phyloP scores from a whole-genome alignment of 2,888 invertebrate species.

The Emmelina monodactyla region DNA sequence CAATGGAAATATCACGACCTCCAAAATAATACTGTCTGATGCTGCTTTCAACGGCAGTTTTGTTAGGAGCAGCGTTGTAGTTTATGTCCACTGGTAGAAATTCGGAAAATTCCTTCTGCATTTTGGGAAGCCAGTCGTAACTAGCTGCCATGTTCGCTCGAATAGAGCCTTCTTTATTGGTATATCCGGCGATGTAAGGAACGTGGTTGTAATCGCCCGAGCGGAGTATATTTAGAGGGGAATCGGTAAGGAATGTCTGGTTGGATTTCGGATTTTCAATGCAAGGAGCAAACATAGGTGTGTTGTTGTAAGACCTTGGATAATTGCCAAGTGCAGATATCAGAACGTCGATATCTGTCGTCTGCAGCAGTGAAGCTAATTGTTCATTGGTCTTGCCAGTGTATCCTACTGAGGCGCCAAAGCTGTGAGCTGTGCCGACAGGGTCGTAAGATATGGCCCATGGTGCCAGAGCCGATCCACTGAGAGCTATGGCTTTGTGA shows the following conservation, averaged over 20 bases:
- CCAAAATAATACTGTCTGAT: constrained; percentile 39
- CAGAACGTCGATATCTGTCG: constrained; percentile 27
- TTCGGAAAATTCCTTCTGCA: constrained; percentile 38
- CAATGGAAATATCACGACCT: constrained; percentile 26
- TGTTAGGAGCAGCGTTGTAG: constrained; percentile 23
- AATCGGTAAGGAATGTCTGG: constrained; percentile 31
- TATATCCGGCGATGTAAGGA: constrained; percentile 41
- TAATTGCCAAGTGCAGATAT: constrained; percentile 22
- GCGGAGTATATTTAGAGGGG: constrained; percentile 35
- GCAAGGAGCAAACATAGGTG: constrained; percentile 47
- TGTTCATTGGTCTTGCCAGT: constrained; percentile 22
- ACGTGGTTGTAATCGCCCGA: constrained; percentile 36
- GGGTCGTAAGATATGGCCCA: constrained; percentile 55
- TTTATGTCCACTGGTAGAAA: constrained; percentile 42
- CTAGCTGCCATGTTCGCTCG: constrained; percentile 31
- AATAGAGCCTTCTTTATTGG: constrained; percentile 43
- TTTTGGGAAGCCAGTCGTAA: constrained; percentile 29
- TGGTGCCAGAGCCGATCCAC: constrained; percentile 46
- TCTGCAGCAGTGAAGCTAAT: constrained; percentile 28
- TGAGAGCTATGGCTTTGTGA: constrained; percentile 43
- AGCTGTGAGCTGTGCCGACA: constrained; percentile 27
- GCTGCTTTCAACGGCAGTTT: constrained; percentile 21
- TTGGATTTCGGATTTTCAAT: constrained; percentile 31
- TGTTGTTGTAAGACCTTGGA: constrained; percentile 31
- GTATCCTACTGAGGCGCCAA: constrained; percentile 34